Evolutionary conservation across 2,888 invertebrate species (phyloP).

Genomic region (Rhabditoides inermis): DNA sequence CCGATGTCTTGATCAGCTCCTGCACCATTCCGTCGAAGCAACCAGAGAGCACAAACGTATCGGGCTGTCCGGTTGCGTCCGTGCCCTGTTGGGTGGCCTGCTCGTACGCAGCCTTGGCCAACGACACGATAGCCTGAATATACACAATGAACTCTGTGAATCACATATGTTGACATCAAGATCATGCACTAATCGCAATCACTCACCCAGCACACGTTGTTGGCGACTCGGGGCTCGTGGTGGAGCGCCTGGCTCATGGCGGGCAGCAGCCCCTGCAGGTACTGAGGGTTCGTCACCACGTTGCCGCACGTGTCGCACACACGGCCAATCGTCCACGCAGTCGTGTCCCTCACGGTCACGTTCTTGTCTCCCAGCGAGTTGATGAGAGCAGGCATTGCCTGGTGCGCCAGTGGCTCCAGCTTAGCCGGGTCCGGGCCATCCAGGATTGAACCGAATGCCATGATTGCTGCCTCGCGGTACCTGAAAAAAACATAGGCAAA

Average conservation of each 20-base stretch:
- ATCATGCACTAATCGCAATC: neutral
- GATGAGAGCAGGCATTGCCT: slow-evolving; percentile 90
- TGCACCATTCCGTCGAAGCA: slow-evolving; percentile 89
- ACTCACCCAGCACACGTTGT: slow-evolving; percentile 90
- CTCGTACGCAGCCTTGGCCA: slow-evolving; percentile 93
- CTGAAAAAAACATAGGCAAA: slow-evolving; percentile 4
- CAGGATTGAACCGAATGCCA: slow-evolving; percentile 88
- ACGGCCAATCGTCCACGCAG: slow-evolving; percentile 94
- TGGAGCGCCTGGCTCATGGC: slow-evolving; percentile 66
- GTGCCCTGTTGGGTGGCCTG: slow-evolving; percentile 61
- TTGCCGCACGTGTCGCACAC: slow-evolving; percentile 72
- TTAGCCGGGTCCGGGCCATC: slow-evolving; percentile 81
- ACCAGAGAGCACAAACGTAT: slow-evolving; percentile 83
- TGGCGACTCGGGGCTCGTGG: slow-evolving; percentile 88
- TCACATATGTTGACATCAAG: neutral
- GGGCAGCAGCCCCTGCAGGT: slow-evolving; percentile 56
- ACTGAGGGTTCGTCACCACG: slow-evolving; percentile 35
- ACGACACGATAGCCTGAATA: slow-evolving; percentile 72
- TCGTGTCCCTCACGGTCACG: slow-evolving; percentile 79
- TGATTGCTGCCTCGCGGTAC: slow-evolving; percentile 83
- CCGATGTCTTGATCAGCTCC: slow-evolving; percentile 83
- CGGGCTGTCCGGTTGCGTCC: slow-evolving; percentile 59
- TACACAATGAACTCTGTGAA: neutral
- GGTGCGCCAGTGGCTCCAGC: slow-evolving; percentile 83
- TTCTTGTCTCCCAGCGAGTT: slow-evolving; percentile 85